Evolutionary conservation across 2,888 invertebrate genomes (phyloP), one percentile per base, ranked within the genome.

Genomic region (Petrophora chlorosata): DNA sequence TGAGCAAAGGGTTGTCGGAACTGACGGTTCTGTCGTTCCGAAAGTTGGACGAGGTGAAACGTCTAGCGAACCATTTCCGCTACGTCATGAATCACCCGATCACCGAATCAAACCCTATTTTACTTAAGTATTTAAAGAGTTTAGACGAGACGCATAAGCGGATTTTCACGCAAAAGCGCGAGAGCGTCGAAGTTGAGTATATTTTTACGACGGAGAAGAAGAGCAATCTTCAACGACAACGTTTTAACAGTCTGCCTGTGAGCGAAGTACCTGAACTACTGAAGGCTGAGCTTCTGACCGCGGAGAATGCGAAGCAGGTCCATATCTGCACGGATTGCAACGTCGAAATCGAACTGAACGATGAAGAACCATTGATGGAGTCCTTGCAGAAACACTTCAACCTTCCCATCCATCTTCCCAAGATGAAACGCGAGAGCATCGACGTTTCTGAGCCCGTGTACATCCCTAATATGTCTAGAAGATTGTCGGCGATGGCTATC

Each of bases 201-300:
- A 88, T 90, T 19, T 87, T 88, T 54, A 86, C 89, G 0, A 89
- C 90, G 2, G 90, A 88, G 52, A 90, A 89, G 60, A 89, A 88
- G 33, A 87, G 85, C 54, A 82, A 76, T 41, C 50, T 89, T 5
- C 90, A 90, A 15, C 54, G 90, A 13, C 90, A 90, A 56, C 70
- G 90, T 2, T 90, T 90, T 46, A 90, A 90, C 57, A 90, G 90
- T 55, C 67, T 90, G 9, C 89, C 88, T 2, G 82, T 90, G 0
- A 85, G 84, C 54, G 89, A 89, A 56, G 88, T 89, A 39, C 88
- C 89, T 9, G 89, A 90, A 33, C 48, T 90, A 23, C 62, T 90
- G 0, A 90, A 89, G 67, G 74, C 81, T 0, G 90, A 89, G 49
- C 59, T 86, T 1, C 40, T 80, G 3, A 76, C 70, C 0, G 73